Percentiles rank a stretch among this genome's conserved stretches.
Conservation (phyloP, 2,797 vertebrate genomes). For the Schizopygopsis malacanthus region DNA sequence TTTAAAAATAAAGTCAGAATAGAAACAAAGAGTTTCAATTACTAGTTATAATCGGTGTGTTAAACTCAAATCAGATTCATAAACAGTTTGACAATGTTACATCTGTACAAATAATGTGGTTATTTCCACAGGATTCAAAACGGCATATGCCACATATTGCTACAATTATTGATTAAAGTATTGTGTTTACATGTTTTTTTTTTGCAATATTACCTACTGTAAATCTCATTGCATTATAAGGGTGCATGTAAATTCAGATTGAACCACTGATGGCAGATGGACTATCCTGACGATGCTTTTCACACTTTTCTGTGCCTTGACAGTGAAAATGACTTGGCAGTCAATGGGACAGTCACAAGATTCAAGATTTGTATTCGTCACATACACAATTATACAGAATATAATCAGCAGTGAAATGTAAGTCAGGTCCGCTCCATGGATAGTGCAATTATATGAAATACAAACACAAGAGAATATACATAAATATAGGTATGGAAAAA, state of each 20-base stretch:
- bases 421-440: no score
- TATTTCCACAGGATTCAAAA: not conserved
- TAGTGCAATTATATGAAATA: no score
- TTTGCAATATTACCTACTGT: not conserved
- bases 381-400: no score
- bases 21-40: not conserved
- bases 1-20: not conserved
- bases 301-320: no score
- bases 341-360: no score
- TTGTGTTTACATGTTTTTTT: not conserved
- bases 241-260: not conserved
- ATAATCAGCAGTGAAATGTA: no score
- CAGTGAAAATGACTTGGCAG: no score
- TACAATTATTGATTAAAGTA: not conserved
- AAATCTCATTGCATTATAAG: not conserved
- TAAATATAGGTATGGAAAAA: no score
- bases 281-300: no score
- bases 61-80: not conserved
- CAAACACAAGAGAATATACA: no score
- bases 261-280: no score
- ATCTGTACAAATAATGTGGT: not conserved
- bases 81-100: not conserved
- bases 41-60: not conserved
- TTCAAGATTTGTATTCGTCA: no score
- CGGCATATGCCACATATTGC: not conserved